Base-by-base conservation (phyloP, 2,888 invertebrate genomes). In the Cremastinae sp. region DNA sequence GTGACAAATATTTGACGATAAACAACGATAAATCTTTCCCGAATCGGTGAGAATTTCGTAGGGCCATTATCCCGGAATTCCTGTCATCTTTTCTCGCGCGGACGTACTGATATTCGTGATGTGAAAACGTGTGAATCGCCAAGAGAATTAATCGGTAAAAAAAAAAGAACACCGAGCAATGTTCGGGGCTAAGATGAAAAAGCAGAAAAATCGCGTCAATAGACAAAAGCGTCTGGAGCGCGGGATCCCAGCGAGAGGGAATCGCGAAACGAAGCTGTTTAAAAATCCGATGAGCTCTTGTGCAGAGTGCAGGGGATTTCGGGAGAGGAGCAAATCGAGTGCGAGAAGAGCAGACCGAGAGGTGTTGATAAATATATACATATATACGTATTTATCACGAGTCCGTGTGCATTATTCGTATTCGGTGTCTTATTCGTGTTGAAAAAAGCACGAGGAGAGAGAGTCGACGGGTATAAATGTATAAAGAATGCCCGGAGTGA, bases 261-360 rank as follows among this genome's bases (percentile, higher is more conserved):
- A 5, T 2, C 5, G 28, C 5, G 28, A 28, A 28, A 28, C 28
- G 28, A 28, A 65, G 69, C 70, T 59, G 70, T 53, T 70, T 56
- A 66, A 78, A 41, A 64, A 78, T 74, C 71, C 61, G 56, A 68
- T 54, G 58, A 62, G 9, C 64, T 16, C n/a, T 14, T 65, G 59
- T 56, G 14, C 12, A 62, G 18, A 51, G 62, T 62, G 51, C 9
- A 38, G 47, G n/a, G n/a, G 20, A 74, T 61, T 49, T 16, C 16
- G 78, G 75, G 65, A 74, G 74, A 51, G 76, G 71, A 77, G 80
- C 65, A 82, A 81, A 81, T 80, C 78, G 82, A 81, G 83, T 80
- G 70, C 74, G 75, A 70, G 79, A 72, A 75, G 78, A 75, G 53
- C 69, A 77, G 75, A 80, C 77, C 72, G 78, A 74, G 49, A 18